Evolutionary conservation across 1,140 invertebrate genomes (phyloP).

Genomic region (Cydia pomonella): DNA sequence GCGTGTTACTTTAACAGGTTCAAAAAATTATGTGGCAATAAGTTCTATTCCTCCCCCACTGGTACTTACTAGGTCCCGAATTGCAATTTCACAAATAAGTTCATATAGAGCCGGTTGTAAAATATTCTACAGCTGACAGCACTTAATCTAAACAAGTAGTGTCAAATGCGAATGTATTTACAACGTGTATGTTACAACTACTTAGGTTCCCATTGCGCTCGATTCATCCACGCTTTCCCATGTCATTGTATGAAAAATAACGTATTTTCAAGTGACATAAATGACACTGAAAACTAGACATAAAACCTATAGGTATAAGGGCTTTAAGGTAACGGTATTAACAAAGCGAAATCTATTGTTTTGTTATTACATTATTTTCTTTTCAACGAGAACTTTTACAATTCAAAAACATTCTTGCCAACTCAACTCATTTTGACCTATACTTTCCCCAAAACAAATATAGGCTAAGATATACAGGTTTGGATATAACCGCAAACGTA

Average conservation of each 20-base stretch:
- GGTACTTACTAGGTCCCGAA: no score
- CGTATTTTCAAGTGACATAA: neutral
- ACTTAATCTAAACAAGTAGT: no score
- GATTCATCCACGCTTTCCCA: conserved; percentile 2
- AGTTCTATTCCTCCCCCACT: no score
- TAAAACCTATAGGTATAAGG: neutral
- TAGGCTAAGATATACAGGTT: no score
- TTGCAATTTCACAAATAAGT: no score
- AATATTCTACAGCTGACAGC: no score
- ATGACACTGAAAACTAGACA: neutral
- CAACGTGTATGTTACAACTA: no score
- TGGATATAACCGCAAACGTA: no score
- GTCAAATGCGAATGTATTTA: no score
- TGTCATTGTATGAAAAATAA: neutral
- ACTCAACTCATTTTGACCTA: conserved; percentile 13
- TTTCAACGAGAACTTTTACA: neutral
- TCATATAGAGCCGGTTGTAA: no score
- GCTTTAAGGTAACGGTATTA: neutral
- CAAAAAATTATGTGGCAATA: neutral
- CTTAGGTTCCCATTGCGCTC: neutral
- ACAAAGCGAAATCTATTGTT: neutral
- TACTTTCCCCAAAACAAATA: conserved; percentile 17
- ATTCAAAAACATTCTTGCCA: neutral
- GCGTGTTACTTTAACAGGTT: neutral
- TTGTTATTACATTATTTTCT: conserved; percentile 4